phyloP scores from a whole-genome alignment of 2,113 vertebrate genomes.

The Oriolus oriolus region DNA sequence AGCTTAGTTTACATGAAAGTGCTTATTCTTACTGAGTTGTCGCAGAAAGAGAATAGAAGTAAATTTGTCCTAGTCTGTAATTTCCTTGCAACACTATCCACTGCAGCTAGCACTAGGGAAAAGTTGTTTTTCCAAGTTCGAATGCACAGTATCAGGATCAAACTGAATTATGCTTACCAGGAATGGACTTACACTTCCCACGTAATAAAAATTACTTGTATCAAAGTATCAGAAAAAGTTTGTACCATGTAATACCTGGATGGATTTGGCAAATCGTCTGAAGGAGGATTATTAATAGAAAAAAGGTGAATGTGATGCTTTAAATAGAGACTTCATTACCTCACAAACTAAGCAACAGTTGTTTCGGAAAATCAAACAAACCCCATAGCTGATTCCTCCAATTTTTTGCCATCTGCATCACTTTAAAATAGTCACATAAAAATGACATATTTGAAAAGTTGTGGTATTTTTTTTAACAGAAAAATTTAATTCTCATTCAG shows the following conservation, averaged over 20 bases:
- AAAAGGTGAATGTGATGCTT: background rate
- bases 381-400: background rate
- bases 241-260: background rate
- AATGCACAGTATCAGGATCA: background rate
- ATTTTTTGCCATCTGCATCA: background rate
- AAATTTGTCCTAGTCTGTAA: background rate
- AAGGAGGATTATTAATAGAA: background rate
- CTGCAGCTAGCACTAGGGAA: background rate
- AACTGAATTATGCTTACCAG: background rate
- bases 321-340: background rate
- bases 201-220: background rate
- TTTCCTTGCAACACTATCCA: background rate
- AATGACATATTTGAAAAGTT: conserved; percentile 8
- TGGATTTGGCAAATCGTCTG: background rate
- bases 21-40: background rate
- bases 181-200: background rate
- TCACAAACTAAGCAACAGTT: background rate
- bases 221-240: background rate
- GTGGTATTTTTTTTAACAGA: background rate
- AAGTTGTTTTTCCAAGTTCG: background rate
- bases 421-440: conserved; percentile 7
- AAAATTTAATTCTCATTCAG: background rate
- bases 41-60: background rate
- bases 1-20: background rate
- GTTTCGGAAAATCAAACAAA: background rate